Conservation (phyloP, 2,113 vertebrate species). For the Cyphomyrus discorhynchus region DNA sequence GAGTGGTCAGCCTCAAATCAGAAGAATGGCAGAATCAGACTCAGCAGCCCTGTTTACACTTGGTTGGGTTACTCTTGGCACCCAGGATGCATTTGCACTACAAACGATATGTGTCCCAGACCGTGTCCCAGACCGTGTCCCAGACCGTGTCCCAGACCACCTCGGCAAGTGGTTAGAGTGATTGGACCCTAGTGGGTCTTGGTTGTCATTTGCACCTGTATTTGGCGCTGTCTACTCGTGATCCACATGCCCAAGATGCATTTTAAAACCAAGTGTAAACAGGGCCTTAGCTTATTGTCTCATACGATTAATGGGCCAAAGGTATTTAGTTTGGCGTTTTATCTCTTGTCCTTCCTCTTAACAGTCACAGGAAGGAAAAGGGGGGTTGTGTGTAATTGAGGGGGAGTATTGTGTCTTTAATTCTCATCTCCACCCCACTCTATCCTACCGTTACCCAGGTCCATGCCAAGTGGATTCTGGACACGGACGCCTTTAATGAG, state of each 20-base stretch:
- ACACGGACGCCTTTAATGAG: slow-evolving; percentile 86
- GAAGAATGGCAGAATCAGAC: not conserved
- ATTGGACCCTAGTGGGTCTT: not conserved
- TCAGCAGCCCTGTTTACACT: not conserved
- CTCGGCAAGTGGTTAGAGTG: not conserved
- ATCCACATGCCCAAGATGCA: not conserved
- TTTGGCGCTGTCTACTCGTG: not conserved
- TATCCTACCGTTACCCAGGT: slow-evolving; percentile 59
- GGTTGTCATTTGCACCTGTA: not conserved
- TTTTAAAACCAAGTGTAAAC: not conserved
- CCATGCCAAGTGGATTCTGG: slow-evolving; percentile 82
- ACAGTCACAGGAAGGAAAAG: not conserved
- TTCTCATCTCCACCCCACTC: not conserved
- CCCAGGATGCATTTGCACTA: not conserved
- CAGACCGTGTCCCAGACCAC: not conserved
- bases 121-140: not conserved
- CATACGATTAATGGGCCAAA: not conserved
- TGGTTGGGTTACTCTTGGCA: not conserved
- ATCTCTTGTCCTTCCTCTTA: not conserved
- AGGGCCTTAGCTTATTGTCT: not conserved
- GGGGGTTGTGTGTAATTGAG: not conserved
- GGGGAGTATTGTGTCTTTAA: not conserved
- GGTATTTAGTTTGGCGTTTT: not conserved
- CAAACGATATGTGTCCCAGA: not conserved
- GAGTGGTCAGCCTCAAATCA: slow-evolving; percentile 24